Evolutionary conservation across 2,797 vertebrate species (phyloP), one percentile per base, ranked within the genome.

Genomic region (Avahi laniger): DNA sequence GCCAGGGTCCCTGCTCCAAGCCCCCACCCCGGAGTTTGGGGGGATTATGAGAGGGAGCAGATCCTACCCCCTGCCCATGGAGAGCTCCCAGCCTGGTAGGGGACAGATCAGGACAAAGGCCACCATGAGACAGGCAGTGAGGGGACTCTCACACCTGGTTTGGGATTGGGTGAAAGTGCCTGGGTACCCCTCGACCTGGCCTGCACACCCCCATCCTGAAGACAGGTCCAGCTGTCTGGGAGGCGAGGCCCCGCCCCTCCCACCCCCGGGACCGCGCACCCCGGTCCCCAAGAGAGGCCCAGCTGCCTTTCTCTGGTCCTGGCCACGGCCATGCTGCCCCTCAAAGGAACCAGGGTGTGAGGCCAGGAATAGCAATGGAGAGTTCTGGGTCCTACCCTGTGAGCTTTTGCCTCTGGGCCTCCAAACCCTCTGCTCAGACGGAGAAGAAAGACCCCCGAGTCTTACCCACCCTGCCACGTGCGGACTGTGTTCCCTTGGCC

Each of bases 401-500:
- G 7, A 33, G 48, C 12, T 38, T 50, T 46, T 35, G 65, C 4
- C 46, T 75, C 22, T 14, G 46, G 41, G 9, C 22, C 30, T 87
- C 65, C 65, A 41, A 26, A 48, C 26, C n/a, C 5, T 38, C 63
- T 63, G 17, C 30, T 50, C 28, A 13, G 48, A 33, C 14, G 43
- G 38, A 81, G 38, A 20, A 70, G 46, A 43, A 18, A 38, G 26
- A 69, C 24, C 38, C 48, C 48, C 38, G 11, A 13, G 54, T 33
- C 33, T 26, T 46, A 57, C 61, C 4, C 1, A 4, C 75, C 14
- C 24, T 38, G 30, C 33, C 22, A 3, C 3, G 38, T 24, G 18
- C 33, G 3, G 0, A 3, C 59, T 28, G 35, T 13, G 12, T 22
- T 38, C 12, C 14, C 3, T 30, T 14, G 46, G n/a, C 61, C 3